Conservation (phyloP, 2,797 vertebrate genomes). For the Acipenser ruthenus region DNA sequence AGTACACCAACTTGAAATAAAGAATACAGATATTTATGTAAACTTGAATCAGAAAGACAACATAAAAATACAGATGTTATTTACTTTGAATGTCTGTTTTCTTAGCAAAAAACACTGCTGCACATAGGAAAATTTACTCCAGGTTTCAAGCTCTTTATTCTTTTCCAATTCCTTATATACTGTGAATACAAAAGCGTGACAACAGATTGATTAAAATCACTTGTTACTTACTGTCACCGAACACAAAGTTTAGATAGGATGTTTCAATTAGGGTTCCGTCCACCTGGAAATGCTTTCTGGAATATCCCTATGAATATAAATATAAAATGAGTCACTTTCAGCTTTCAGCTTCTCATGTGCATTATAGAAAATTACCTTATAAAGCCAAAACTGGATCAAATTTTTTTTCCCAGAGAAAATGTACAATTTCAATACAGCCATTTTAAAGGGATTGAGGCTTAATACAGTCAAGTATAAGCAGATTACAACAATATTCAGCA, state of each 20-base stretch:
- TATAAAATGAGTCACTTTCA: not conserved
- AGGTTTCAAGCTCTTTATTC: constrained; percentile 31
- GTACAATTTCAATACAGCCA: too few relatives aligned
- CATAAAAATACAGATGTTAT: constrained; percentile 42
- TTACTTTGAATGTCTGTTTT: constrained; percentile 50
- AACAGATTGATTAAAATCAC: constrained; percentile 32
- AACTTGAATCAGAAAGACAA: constrained; percentile 43
- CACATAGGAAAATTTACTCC: constrained; percentile 40
- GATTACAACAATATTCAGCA: too few relatives aligned
- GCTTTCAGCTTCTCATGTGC: too few relatives aligned
- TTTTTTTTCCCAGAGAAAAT: too few relatives aligned
- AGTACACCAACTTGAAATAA: constrained; percentile 2
- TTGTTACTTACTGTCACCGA: constrained; percentile 37
- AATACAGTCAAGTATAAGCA: too few relatives aligned
- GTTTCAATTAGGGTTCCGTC: constrained; percentile 21
- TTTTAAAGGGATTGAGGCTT: too few relatives aligned
- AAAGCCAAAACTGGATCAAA: too few relatives aligned
- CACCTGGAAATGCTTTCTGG: not conserved
- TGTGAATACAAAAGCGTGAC: constrained; percentile 43
- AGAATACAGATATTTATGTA: constrained; percentile 37
- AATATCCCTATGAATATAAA: not conserved
- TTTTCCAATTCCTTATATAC: constrained; percentile 29
- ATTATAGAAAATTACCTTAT: too few relatives aligned
- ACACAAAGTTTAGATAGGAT: constrained; percentile 22
- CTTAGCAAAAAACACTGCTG: constrained; percentile 39